Conservation (phyloP, 1,140 invertebrate species). For the Argopecten irradians region DNA sequence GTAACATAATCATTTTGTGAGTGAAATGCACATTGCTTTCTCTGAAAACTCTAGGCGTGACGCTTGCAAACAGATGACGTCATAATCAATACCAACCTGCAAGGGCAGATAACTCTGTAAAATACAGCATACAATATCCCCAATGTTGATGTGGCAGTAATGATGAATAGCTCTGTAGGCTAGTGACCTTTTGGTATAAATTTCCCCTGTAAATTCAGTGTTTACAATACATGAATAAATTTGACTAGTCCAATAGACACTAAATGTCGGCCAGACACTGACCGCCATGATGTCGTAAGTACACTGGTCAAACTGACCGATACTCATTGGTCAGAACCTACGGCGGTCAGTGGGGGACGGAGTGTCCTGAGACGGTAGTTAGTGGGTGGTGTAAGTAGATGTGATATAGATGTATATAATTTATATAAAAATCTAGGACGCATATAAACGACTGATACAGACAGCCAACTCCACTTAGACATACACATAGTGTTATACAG, state of each 20-base stretch:
- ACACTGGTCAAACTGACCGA: too few species aligned
- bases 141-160: too few species aligned
- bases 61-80: too few species aligned
- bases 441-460: not conserved
- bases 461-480: not conserved
- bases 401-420: not conserved
- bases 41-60: too few species aligned
- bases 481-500: not conserved
- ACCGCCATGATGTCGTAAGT: not conserved
- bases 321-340: not conserved
- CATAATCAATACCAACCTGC: too few species aligned
- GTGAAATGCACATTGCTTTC: too few species aligned
- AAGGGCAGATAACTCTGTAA: too few species aligned
- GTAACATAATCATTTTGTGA: not conserved
- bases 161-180: too few species aligned
- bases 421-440: not conserved
- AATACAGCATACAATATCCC: too few species aligned
- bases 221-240: too few species aligned
- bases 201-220: too few species aligned
- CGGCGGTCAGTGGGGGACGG: not conserved
- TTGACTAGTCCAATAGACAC: not conserved
- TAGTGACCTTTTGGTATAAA: too few species aligned
- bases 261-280: not conserved
- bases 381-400: not conserved
- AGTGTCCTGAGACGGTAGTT: not conserved